A percentile compares a stretch with the other conserved stretches of the same genome.
phyloP scores from a whole-genome alignment of 2,888 invertebrate species.

The Athalia rosae region DNA sequence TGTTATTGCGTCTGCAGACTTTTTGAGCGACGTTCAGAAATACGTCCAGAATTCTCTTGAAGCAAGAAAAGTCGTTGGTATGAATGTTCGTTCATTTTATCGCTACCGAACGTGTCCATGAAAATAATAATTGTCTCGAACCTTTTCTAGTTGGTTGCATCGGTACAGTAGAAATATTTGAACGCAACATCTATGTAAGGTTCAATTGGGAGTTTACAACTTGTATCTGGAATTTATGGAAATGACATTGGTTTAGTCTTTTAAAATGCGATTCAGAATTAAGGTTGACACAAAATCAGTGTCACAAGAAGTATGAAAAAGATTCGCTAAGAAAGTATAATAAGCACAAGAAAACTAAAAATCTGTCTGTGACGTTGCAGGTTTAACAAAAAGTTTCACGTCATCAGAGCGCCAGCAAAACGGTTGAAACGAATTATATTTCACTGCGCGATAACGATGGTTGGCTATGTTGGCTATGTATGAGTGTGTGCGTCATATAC shows the following conservation, averaged over 20 bases:
- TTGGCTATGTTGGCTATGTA: neutral
- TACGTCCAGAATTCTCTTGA: constrained; percentile 10
- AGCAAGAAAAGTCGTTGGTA: constrained; percentile 23
- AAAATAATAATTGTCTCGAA: constrained; percentile 31
- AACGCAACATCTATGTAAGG: neutral
- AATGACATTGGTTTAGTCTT: neutral
- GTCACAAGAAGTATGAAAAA: constrained; percentile 9
- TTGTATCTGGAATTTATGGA: neutral
- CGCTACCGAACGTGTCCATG: constrained; percentile 22
- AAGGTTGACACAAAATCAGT: too few species aligned
- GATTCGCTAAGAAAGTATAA: neutral
- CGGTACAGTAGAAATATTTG: constrained; percentile 8
- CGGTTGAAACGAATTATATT: constrained; percentile 20
- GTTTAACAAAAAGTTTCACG: constrained; percentile 30
- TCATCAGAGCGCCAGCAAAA: constrained; percentile 11
- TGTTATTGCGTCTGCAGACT: constrained; percentile 30
- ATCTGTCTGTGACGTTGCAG: constrained; percentile 7
- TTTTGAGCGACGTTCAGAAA: neutral
- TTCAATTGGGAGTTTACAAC: neutral
- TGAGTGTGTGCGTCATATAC: neutral
- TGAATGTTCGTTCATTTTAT: constrained; percentile 33
- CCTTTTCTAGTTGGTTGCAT: constrained; percentile 11
- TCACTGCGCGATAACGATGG: constrained; percentile 26
- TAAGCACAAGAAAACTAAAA: constrained; percentile 1
- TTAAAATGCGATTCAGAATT: neutral